A percentile compares a stretch with the other conserved stretches of the same genome.
phyloP scores from a whole-genome alignment of 1,140 invertebrate species.

The Centruroides vittatus region DNA sequence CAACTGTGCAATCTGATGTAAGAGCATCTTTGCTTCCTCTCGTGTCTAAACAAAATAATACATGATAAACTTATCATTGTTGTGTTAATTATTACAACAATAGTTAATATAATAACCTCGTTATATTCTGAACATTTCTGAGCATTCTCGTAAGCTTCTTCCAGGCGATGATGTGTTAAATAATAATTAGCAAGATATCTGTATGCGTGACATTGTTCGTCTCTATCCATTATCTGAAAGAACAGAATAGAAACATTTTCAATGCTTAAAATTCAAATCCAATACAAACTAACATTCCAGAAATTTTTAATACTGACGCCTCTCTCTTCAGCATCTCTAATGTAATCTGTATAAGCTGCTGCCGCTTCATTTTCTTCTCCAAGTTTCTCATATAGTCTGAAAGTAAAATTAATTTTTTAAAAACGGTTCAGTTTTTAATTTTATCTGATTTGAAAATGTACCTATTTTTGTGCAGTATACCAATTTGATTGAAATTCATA shows the following conservation, averaged over 20 bases:
- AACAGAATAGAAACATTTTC: background rate
- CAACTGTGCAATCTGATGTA: conserved; percentile 62
- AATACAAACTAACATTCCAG: background rate
- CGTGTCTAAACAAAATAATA: conserved; percentile 49
- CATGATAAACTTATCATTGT: conserved; percentile 12
- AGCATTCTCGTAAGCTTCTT: conserved; percentile 77
- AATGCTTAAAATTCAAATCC: background rate
- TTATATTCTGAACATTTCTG: conserved; percentile 80
- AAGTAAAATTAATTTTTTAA: conserved; percentile 16
- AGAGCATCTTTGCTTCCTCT: conserved; percentile 74
- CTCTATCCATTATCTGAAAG: conserved; percentile 42
- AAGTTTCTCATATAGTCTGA: conserved; percentile 70
- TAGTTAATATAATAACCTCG: conserved; percentile 30
- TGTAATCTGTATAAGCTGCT: conserved; percentile 76
- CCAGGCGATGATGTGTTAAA: conserved; percentile 55
- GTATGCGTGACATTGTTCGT: conserved; percentile 67
- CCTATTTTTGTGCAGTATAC: too few relatives aligned
- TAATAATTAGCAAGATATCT: conserved; percentile 84
- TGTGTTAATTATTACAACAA: background rate
- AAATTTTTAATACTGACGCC: conserved; percentile 1
- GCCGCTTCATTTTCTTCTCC: conserved; percentile 75
- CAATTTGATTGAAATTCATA: too few relatives aligned
- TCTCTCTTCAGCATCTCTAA: conserved; percentile 26
- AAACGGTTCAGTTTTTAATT: too few relatives aligned
- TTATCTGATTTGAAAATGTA: background rate